phyloP scores from a whole-genome alignment of 2,888 invertebrate species.

The Furcula furcula region DNA sequence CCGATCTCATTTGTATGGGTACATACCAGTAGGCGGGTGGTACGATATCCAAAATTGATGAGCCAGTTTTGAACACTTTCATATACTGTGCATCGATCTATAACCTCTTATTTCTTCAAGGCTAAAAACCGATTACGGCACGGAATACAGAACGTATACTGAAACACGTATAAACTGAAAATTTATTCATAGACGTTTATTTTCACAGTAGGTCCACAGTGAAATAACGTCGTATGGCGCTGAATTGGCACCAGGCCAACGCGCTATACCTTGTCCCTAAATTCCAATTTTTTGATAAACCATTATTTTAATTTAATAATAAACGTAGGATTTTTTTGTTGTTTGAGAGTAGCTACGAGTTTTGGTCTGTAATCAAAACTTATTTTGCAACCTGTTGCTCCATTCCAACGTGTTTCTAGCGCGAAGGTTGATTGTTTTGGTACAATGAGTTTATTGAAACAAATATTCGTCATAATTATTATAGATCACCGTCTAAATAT shows the following conservation, averaged over 20 bases:
- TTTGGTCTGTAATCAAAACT: too few species aligned
- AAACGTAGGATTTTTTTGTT: too few species aligned
- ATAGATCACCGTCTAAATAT: too few species aligned
- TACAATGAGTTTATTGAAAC: too few species aligned
- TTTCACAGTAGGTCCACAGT: constrained; percentile 56
- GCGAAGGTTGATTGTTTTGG: too few species aligned
- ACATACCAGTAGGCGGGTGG: constrained; percentile 88
- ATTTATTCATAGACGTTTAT: constrained; percentile 77
- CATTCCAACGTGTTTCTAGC: too few species aligned
- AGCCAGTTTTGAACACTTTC: constrained; percentile 84
- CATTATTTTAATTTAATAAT: too few species aligned
- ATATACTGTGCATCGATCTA: constrained; percentile 7
- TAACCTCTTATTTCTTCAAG: constrained; percentile 10
- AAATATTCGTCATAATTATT: too few species aligned
- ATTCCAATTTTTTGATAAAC: background rate
- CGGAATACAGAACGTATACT: constrained; percentile 36
- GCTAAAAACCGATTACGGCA: constrained; percentile 24
- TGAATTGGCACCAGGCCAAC: constrained; percentile 60
- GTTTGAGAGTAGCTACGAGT: too few species aligned
- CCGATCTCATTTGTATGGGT: background rate
- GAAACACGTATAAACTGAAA: constrained; percentile 47
- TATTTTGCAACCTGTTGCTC: too few species aligned
- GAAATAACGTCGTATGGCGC: constrained; percentile 45
- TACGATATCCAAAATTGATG: constrained; percentile 94
- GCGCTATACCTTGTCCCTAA: constrained; percentile 7